Evolutionary conservation across 2,113 vertebrate species (phyloP).

Genomic region (Rhagologus leucostigma): DNA sequence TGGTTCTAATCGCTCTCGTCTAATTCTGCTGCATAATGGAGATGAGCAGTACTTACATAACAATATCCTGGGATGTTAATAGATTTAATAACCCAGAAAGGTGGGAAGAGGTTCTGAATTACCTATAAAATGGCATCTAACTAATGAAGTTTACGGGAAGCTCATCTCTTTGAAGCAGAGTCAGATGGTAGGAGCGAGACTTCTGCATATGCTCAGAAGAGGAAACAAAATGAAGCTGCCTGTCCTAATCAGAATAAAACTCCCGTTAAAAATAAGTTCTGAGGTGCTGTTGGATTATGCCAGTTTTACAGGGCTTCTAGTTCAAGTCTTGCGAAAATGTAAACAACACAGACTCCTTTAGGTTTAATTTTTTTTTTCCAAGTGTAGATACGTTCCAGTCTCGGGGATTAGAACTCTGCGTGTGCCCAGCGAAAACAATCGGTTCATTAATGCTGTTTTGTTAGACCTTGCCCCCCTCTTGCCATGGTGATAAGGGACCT

Average conservation of each 20-base stretch:
- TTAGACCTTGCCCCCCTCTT: constrained; percentile 60
- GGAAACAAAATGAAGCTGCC: background rate
- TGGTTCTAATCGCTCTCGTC: constrained; percentile 14
- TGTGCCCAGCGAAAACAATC: constrained; percentile 47
- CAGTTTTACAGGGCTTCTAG: background rate
- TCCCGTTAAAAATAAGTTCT: background rate
- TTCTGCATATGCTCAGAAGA: background rate
- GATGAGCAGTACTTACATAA: constrained; percentile 64
- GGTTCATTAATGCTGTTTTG: constrained; percentile 61
- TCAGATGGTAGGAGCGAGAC: background rate
- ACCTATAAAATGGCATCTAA: constrained; percentile 42
- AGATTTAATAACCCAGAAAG: constrained; percentile 64
- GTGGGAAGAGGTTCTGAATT: constrained; percentile 60
- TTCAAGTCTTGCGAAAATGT: background rate
- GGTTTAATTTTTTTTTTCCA: background rate
- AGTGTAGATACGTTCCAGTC: background rate
- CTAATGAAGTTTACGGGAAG: constrained; percentile 52
- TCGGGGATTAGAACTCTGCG: constrained; percentile 36
- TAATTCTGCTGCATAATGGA: constrained; percentile 53
- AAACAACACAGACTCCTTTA: background rate
- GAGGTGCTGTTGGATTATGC: background rate
- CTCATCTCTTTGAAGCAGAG: constrained; percentile 31
- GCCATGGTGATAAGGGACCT: constrained; percentile 51
- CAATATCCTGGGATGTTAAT: constrained; percentile 58
- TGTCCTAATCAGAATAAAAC: background rate